Evolutionary conservation across 2,797 vertebrate genomes (phyloP), one percentile per base, ranked within the genome.

Genomic region (Alosa sapidissima): DNA sequence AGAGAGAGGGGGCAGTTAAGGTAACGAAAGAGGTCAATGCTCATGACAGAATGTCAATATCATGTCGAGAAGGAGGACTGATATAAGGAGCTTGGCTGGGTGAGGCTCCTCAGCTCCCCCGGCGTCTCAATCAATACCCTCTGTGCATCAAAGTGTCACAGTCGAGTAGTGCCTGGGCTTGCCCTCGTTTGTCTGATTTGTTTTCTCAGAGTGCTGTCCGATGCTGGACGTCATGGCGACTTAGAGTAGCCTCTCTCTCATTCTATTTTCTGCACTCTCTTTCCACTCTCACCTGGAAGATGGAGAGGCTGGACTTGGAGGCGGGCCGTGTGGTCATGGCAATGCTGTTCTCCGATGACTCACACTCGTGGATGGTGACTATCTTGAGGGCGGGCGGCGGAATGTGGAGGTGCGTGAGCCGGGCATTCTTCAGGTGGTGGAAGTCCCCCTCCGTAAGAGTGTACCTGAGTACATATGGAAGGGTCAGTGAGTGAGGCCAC

Each of bases 401-500:
- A 81, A 98, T 94, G 92, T 97, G 96, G 85, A 98, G 95, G 93
- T 98, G 96, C 3, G 97, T 99, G 91, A 99, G 96, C 21, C 98
- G 96, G 0, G 98, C 97, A 0, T 99, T 99, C 94, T 99, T 99
- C 90, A 99, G 93, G 92, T 99, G 98, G 91, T 99, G 98, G 88
- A 99, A 99, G 84, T 99, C 98, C 0, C 98, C 98, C 88, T 99
- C 98, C 0, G 98, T 99, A 90, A 99, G 95, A 0, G 98, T 99
- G 91, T 99, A 99, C 95, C 98, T 99, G 92, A 10, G 54, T 81
- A 4, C 54, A 60, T 51, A 83, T 21, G 24, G 19, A 72, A 2
- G 36, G 9, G 28, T 83, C 21, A 83, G 47, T 41, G 33, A 83
- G 47, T 41, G 33, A 9, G 58, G 58, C n/a, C 7, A 24, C 58